phyloP scores from a whole-genome alignment of 2,888 invertebrate genomes.

The Aleiodes testaceus region DNA sequence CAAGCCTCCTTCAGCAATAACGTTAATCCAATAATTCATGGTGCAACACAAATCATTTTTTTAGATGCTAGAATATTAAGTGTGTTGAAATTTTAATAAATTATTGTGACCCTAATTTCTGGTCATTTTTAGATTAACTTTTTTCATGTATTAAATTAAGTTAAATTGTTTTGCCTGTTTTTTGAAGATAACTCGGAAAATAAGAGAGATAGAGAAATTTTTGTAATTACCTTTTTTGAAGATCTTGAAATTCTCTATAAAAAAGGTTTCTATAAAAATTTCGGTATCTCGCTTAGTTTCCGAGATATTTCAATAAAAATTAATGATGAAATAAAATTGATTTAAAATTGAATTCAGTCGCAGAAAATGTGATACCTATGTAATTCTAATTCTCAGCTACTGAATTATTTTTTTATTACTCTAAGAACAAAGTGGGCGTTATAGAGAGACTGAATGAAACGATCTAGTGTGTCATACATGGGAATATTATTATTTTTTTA shows the following conservation, averaged over 20 bases:
- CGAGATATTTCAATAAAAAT: no score
- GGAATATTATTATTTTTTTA: conserved; percentile 5
- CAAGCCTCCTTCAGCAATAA: conserved; percentile 16
- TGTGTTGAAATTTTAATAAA: neutral
- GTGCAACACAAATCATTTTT: conserved; percentile 17
- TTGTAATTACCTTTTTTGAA: no score
- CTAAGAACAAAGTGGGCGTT: conserved; percentile 14
- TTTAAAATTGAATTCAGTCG: no score
- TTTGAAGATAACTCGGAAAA: no score
- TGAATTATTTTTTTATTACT: neutral
- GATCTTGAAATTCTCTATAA: no score
- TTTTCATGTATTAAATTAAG: neutral
- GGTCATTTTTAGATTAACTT: neutral
- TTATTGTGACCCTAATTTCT: neutral
- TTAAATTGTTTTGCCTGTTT: neutral
- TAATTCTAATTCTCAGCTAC: neutral
- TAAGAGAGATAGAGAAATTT: no score
- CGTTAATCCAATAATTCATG: conserved; percentile 30
- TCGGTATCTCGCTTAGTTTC: no score
- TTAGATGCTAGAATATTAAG: neutral
- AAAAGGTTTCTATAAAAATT: no score
- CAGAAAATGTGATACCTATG: neutral
- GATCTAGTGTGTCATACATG: conserved; percentile 32
- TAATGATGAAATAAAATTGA: no score
- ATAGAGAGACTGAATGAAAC: conserved; percentile 20